Conservation (phyloP, 2,797 vertebrate genomes). For the Cossypha dichroa region DNA sequence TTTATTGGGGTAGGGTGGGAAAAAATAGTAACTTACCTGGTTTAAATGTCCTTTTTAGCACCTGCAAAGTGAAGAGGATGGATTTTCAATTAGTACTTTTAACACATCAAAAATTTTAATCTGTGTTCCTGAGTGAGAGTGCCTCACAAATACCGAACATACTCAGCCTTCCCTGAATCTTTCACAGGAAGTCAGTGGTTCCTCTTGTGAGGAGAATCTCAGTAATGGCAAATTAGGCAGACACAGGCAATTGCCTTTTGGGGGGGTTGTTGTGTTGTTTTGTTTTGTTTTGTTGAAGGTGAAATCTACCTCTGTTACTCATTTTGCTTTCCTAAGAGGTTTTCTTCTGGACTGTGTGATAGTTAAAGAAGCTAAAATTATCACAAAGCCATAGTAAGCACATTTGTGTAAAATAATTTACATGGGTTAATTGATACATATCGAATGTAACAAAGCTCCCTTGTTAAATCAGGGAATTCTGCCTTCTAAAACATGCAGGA, state of each 20-base stretch:
- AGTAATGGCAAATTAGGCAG: background rate
- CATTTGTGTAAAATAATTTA: background rate
- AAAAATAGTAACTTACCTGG: background rate
- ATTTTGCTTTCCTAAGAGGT: background rate
- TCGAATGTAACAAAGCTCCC: background rate
- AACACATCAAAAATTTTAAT: background rate
- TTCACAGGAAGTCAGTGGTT: background rate
- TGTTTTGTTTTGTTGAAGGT: background rate
- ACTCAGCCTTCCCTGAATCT: background rate
- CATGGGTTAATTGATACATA: background rate
- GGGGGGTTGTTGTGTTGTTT: too few relatives aligned
- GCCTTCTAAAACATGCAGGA: background rate
- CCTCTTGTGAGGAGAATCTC: background rate
- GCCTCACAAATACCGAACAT: background rate
- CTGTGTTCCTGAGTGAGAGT: background rate
- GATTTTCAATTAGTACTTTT: background rate
- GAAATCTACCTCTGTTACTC: background rate
- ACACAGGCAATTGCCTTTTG: background rate
- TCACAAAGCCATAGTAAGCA: background rate
- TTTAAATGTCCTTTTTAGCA: background rate
- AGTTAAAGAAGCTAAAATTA: background rate
- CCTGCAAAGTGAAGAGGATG: background rate
- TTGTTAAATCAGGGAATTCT: background rate
- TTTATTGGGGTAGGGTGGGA: background rate
- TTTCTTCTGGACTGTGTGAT: background rate